Conservation (phyloP, 2,888 invertebrate genomes). For the Parnassius smintheus region DNA sequence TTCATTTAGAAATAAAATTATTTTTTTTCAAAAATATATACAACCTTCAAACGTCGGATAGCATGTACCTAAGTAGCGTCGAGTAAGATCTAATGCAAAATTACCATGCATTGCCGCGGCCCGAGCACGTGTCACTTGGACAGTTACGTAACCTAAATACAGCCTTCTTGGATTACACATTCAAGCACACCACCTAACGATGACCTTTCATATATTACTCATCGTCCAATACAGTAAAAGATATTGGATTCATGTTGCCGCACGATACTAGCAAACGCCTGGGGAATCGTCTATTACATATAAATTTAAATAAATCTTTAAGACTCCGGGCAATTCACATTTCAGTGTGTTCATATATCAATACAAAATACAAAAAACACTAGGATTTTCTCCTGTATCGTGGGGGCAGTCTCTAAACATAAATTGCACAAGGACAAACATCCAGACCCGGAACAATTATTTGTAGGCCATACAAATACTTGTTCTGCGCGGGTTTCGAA, state of each 20-base stretch:
- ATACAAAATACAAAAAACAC: too few relatives aligned
- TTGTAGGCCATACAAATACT: too few relatives aligned
- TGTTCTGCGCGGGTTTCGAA: too few relatives aligned
- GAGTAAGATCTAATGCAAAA: conserved; percentile 22
- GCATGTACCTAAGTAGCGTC: background rate
- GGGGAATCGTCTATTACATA: conserved; percentile 27
- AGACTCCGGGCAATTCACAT: too few relatives aligned
- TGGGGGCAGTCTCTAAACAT: too few relatives aligned
- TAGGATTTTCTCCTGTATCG: too few relatives aligned
- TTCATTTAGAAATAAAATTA: too few relatives aligned
- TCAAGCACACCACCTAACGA: conserved; percentile 20
- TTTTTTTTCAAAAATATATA: too few relatives aligned
- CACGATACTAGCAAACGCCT: conserved; percentile 10
- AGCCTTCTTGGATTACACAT: conserved; percentile 29
- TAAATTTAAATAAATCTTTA: background rate
- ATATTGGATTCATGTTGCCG: conserved; percentile 11
- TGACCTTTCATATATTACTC: conserved; percentile 13
- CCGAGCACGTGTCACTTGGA: conserved; percentile 28
- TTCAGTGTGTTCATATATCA: too few relatives aligned
- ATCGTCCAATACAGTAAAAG: conserved; percentile 8
- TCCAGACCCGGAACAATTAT: too few relatives aligned
- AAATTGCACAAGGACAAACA: too few relatives aligned
- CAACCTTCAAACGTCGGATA: background rate
- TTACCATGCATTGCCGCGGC: conserved; percentile 8
- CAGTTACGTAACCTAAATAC: conserved; percentile 33